These are phyloP conservation scores for Mus caroli DNA, from an alignment of 2,797 vertebrate species.

Conservation along the genomic window DNA sequence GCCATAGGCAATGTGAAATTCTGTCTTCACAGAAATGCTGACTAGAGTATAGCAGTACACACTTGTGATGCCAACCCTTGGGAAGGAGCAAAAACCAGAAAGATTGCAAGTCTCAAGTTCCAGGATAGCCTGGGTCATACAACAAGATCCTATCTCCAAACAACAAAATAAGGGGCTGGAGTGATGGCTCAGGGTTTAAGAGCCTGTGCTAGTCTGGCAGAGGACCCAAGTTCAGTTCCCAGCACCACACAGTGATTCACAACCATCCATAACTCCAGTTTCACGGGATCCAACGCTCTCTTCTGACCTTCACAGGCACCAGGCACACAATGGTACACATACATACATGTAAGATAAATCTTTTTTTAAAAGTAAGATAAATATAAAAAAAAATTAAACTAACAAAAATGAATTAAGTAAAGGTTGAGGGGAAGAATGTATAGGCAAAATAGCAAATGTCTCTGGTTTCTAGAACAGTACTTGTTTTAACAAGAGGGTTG, in stretches of 20 bases:
- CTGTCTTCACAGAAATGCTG: background rate
- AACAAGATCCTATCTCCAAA: background rate
- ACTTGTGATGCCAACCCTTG: background rate
- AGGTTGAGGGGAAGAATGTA: background rate
- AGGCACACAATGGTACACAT: background rate
- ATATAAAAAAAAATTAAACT: background rate
- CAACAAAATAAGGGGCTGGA: background rate
- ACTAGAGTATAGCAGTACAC: background rate
- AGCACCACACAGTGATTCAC: background rate
- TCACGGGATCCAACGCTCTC: background rate
- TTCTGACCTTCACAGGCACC: background rate
- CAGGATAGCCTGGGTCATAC: background rate
- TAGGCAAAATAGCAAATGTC: background rate
- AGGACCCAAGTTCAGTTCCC: background rate
- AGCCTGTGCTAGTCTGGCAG: background rate
- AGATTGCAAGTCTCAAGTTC: background rate
- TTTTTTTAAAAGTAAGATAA: background rate
- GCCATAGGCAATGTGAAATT: conserved; percentile 9
- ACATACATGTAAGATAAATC: background rate
- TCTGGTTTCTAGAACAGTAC: background rate
- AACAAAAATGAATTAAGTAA: background rate
- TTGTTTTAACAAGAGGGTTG: background rate
- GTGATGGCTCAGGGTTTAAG: background rate
- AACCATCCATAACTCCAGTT: background rate
- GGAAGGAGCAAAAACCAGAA: background rate